These are phyloP conservation scores for Rafetus swinhoei DNA, from an alignment of 2,113 vertebrate species.

Conservation along the genomic window DNA sequence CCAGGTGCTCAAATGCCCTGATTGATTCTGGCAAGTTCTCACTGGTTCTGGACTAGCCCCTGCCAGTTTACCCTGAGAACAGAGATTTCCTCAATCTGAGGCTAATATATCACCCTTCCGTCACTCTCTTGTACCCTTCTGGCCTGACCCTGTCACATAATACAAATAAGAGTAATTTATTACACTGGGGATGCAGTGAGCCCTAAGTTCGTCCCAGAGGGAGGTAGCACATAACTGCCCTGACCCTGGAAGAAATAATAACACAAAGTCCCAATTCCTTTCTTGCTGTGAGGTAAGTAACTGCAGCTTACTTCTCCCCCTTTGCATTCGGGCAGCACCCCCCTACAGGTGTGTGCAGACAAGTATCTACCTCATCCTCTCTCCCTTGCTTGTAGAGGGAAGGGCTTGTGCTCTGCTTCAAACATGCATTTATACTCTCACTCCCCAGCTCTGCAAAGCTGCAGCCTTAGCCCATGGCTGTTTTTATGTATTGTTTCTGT, in stretches of 20 bases:
- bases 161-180: not conserved
- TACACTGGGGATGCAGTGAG: not conserved
- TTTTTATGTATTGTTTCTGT: not conserved
- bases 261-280: not conserved
- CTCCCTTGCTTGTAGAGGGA: not conserved
- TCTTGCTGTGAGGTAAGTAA: constrained; percentile 1
- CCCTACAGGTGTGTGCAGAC: not conserved
- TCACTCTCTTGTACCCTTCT: too few species aligned
- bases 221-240: not conserved
- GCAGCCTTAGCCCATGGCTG: constrained; percentile 5
- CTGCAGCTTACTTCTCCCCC: not conserved
- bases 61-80: too few species aligned
- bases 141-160: too few species aligned
- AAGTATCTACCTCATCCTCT: constrained; percentile 11
- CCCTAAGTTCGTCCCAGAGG: not conserved
- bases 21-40: too few species aligned
- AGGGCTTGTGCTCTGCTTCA: constrained; percentile 7
- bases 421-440: not conserved
- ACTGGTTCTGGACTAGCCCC: too few species aligned
- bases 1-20: too few species aligned
- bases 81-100: too few species aligned
- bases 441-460: not conserved
- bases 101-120: too few species aligned
- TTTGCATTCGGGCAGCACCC: not conserved
- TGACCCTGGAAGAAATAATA: not conserved